These are phyloP conservation scores for Poeciliopsis occidentalis DNA, from an alignment of 2,113 vertebrate species.

Conservation along the genomic window DNA sequence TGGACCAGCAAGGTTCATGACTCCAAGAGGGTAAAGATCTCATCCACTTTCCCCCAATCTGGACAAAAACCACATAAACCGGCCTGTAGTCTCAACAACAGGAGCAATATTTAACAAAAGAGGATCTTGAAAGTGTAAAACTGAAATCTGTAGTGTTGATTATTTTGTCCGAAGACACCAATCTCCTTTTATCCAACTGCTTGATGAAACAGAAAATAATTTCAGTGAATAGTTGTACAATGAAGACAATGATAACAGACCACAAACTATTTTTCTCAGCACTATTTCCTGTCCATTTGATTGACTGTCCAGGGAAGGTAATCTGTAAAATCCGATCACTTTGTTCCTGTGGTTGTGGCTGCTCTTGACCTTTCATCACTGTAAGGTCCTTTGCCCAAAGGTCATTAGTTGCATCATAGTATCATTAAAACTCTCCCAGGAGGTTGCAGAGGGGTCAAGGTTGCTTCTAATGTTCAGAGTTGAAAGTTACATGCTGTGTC, in stretches of 20 bases:
- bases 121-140: not conserved
- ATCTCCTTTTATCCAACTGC: not conserved
- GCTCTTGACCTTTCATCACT: slow-evolving; percentile 66
- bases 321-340: slow-evolving; percentile 36
- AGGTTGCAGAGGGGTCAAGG: slow-evolving; percentile 59
- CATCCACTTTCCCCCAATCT: not conserved
- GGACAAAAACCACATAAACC: not conserved
- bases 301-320: slow-evolving; percentile 35
- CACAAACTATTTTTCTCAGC: not conserved
- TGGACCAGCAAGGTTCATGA: not conserved
- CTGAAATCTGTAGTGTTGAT: not conserved
- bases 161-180: not conserved
- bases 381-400: slow-evolving; percentile 31
- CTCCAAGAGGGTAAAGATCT: not conserved
- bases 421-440: slow-evolving; percentile 51
- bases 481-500: slow-evolving; percentile 45
- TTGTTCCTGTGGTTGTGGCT: slow-evolving; percentile 32
- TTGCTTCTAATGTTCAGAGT: slow-evolving; percentile 45
- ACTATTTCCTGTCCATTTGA: slow-evolving; percentile 1
- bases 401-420: slow-evolving; percentile 63
- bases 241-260: slow-evolving; percentile 35
- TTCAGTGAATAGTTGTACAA: not conserved
- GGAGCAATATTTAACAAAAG: not conserved
- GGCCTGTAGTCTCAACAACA: not conserved
- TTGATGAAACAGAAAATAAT: slow-evolving; percentile 4